Evolutionary conservation across 2,888 invertebrate species (phyloP).

Genomic region (Agonopterix subpropinquella): DNA sequence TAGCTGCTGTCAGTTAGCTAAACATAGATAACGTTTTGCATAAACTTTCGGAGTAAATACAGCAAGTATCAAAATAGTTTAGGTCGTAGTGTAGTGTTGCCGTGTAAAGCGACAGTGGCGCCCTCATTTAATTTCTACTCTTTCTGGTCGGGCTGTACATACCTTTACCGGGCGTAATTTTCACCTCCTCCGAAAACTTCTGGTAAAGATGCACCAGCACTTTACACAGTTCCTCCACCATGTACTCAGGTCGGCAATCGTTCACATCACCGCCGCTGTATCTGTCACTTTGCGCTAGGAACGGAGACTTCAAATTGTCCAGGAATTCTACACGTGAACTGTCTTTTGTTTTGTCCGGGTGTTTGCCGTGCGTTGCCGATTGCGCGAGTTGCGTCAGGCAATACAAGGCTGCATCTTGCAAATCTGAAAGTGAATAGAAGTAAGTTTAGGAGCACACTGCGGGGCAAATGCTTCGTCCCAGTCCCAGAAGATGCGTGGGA

Average conservation of each 20-base stretch:
- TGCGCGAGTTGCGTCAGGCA: slow-evolving; percentile 48
- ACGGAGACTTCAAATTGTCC: slow-evolving; percentile 42
- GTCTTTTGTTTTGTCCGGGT: slow-evolving; percentile 26
- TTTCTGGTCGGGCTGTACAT: no score
- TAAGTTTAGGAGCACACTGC: no score
- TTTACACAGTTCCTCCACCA: slow-evolving; percentile 52
- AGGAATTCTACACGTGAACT: slow-evolving; percentile 35
- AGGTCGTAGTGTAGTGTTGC: no score
- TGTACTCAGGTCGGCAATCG: slow-evolving; percentile 55
- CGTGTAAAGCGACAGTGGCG: no score
- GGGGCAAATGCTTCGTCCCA: no score
- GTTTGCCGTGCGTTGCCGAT: slow-evolving; percentile 34
- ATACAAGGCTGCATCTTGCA: slow-evolving; percentile 46
- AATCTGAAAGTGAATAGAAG: slow-evolving; percentile 29
- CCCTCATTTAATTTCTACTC: no score
- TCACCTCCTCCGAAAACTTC: slow-evolving; percentile 34
- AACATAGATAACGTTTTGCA: no score
- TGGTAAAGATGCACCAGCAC: slow-evolving; percentile 40
- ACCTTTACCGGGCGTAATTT: slow-evolving; percentile 44
- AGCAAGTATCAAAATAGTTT: no score
- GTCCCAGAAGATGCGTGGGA: no score
- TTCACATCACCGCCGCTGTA: slow-evolving; percentile 29
- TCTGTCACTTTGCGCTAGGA: slow-evolving; percentile 11
- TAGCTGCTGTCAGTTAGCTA: no score
- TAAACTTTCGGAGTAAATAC: no score